These are phyloP conservation scores for Drosophila tanythrix DNA, from an alignment of 2,888 invertebrate genomes.

Conservation along the genomic window DNA sequence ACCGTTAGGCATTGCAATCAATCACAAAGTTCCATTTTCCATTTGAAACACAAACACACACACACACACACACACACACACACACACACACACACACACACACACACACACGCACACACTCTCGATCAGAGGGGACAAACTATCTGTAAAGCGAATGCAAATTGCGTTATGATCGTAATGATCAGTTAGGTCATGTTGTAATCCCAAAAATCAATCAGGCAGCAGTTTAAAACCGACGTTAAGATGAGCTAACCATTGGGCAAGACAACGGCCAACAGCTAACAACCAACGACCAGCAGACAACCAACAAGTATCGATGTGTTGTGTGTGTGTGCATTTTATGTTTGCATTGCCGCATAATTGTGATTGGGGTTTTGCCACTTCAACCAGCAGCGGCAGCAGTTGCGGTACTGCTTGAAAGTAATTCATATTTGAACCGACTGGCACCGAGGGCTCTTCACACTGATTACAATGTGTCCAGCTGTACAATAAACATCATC, in stretches of 20 bases:
- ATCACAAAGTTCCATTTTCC: conserved; percentile 71
- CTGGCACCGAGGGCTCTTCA: conserved; percentile 61
- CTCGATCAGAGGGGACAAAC: conserved; percentile 11
- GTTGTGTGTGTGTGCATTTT: conserved; percentile 2
- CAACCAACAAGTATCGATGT: conserved; percentile 12
- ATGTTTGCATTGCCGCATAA: conserved; percentile 52
- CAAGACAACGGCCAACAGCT: conserved; percentile 26
- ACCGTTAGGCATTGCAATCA: conserved; percentile 72
- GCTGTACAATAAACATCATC: conserved; percentile 43
- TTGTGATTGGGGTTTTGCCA: conserved; percentile 57
- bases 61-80: neutral
- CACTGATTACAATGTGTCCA: conserved; percentile 57
- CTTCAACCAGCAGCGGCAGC: conserved; percentile 37
- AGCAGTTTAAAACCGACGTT: conserved; percentile 41
- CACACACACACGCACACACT: neutral
- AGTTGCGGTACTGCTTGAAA: conserved; percentile 3
- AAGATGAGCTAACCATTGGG: conserved; percentile 51
- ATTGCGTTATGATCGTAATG: conserved; percentile 72
- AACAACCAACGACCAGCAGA: neutral
- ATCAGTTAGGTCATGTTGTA: conserved; percentile 72
- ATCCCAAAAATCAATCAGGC: conserved; percentile 58
- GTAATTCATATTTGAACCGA: conserved; percentile 24
- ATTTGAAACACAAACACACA: conserved; percentile 31
- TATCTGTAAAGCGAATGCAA: conserved; percentile 56
- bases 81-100: neutral